Conservation (phyloP, 2,888 invertebrate genomes). For the Gymnocheta viridis region DNA sequence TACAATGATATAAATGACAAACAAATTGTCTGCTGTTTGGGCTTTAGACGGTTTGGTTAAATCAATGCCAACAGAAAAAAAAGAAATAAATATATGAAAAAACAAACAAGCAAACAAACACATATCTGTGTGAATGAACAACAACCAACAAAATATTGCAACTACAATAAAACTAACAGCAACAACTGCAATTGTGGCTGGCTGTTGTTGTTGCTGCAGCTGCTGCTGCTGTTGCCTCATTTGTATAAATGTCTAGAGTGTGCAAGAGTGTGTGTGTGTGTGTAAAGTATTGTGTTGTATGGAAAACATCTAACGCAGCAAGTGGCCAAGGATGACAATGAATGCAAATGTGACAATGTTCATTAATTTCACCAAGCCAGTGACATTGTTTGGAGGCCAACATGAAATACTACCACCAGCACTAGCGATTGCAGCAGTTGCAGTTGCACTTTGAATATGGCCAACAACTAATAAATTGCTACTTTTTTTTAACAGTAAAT, state of each 20-base stretch:
- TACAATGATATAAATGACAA: slow-evolving; percentile 61
- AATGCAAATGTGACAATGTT: slow-evolving; percentile 73
- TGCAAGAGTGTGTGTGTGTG: neutral
- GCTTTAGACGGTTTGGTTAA: slow-evolving; percentile 72
- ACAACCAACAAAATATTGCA: slow-evolving; percentile 50
- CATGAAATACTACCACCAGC: slow-evolving; percentile 45
- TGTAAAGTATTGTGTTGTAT: slow-evolving; percentile 25
- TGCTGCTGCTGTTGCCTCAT: slow-evolving; percentile 34
- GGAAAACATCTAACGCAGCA: slow-evolving; percentile 71
- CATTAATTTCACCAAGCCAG: slow-evolving; percentile 71
- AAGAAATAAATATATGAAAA: neutral
- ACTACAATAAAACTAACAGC: slow-evolving; percentile 44
- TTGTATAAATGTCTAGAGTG: slow-evolving; percentile 42
- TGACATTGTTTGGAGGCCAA: slow-evolving; percentile 63
- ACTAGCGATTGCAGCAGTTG: neutral
- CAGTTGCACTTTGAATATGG: slow-evolving; percentile 18
- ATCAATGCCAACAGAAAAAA: slow-evolving; percentile 50
- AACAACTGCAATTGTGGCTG: slow-evolving; percentile 44
- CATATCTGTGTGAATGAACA: slow-evolving; percentile 39
- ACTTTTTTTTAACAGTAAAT: slow-evolving; percentile 43
- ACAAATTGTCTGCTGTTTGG: slow-evolving; percentile 66
- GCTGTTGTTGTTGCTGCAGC: neutral
- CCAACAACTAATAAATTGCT: slow-evolving; percentile 52
- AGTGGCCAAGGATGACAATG: slow-evolving; percentile 70
- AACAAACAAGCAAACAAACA: neutral